These are phyloP conservation scores for Motacilla alba DNA, from an alignment of 2,113 vertebrate species.

Conservation along the genomic window DNA sequence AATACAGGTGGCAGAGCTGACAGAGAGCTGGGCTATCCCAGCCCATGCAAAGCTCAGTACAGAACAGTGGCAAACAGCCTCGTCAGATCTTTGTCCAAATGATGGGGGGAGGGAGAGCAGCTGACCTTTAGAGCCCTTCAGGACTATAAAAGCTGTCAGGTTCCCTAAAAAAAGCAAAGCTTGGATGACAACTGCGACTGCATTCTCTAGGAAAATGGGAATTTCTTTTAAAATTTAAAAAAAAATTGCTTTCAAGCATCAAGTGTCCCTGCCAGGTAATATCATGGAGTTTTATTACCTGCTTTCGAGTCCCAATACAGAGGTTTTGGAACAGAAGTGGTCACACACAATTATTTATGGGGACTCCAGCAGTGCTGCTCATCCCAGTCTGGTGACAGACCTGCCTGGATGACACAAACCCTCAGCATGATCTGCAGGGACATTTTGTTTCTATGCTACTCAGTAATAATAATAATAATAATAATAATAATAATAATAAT, in stretches of 20 bases:
- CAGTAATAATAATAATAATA: rapidly evolving
- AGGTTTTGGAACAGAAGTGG: neutral
- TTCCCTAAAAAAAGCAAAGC: neutral
- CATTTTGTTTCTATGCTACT: neutral
- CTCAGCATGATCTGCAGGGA: rapidly evolving
- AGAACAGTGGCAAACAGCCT: neutral
- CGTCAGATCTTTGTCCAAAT: neutral
- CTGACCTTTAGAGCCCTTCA: neutral
- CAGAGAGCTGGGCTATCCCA: neutral
- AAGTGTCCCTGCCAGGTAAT: neutral
- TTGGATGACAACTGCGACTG: neutral
- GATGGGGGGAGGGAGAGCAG: neutral
- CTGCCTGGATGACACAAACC: no score
- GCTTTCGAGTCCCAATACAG: neutral
- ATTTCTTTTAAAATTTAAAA: neutral
- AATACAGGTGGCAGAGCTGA: constrained; percentile 9
- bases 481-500: no score
- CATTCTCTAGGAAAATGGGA: neutral
- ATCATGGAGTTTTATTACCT: neutral
- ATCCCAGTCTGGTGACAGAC: neutral
- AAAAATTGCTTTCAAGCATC: neutral
- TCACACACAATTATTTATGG: neutral
- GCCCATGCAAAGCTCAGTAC: neutral
- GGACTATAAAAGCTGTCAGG: neutral
- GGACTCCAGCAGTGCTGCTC: neutral